Base-by-base conservation (phyloP, 2,888 invertebrate genomes). In the Papilio gigon region DNA sequence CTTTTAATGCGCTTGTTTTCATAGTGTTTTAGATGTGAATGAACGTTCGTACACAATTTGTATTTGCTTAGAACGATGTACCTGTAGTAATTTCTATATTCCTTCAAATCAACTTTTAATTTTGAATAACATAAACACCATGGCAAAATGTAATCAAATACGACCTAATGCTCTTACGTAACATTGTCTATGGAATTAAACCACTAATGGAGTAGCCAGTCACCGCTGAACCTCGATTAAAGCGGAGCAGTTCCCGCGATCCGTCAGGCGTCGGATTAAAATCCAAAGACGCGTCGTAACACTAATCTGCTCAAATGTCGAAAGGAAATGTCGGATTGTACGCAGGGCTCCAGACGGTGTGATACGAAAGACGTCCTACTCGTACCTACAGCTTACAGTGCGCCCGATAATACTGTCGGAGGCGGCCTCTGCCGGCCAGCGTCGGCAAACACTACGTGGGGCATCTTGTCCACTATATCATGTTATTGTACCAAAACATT, bases 321-420 rank as follows among this genome's bases (percentile, higher is more conserved):
- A 89, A 87, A 91, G 92, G 92, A 92, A 92, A 92, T 87, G 92
- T 92, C 92, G 88, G 92, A 91, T 92, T 89, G 91, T 88, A 85
- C 86, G 84, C 87, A 88, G 88, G 85, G 87, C 85, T 80, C 80
- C 75, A 82, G 83, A 79, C 81, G 79, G 80, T 80, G 81, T 86
- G 88, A 86, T 84, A 87, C 78, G 86, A 89, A 89, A 81, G 75
- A 73, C 80, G 78, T 73, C 77, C 77, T 81, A 84, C 47, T 47
- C 47, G 47, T 3, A 47, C 86, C 85, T 83, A 84, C 86, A 85
- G 83, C 85, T 84, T 82, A 84, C 83, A 82, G 76, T 78, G 75
- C 75, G 74, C 74, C 80, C 77, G 81, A 82, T 82, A 79, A 83
- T 79, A 79, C 77, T 77, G 76, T 69, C 68, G 69, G 71, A 65